phyloP scores from a whole-genome alignment of 1,140 invertebrate species.

The Drosophila pallidifrons region DNA sequence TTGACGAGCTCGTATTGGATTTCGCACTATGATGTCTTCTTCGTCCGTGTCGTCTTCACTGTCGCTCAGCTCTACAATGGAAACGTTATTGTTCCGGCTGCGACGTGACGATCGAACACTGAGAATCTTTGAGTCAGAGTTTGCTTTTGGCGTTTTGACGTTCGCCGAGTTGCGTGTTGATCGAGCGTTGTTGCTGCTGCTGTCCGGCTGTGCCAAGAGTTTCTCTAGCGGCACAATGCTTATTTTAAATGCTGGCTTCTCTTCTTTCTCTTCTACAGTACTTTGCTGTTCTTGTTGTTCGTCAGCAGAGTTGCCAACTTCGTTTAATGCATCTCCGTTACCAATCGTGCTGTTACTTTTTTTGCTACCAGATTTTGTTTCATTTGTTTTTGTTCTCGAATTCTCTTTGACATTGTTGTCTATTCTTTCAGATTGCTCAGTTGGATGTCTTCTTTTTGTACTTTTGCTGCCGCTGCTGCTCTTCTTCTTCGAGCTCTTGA shows the following conservation, averaged over 20 bases:
- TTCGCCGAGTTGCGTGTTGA: constrained; percentile 11
- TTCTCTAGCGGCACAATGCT: constrained; percentile 78
- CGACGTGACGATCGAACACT: constrained; percentile 25
- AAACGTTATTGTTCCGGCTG: constrained; percentile 53
- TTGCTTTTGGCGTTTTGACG: constrained; percentile 6
- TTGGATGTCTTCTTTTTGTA: constrained; percentile 11
- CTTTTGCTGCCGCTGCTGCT: constrained; percentile 17
- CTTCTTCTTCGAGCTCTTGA: constrained; percentile 12
- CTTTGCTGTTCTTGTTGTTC: not conserved
- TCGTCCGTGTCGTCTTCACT: constrained; percentile 39
- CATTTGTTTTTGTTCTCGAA: constrained; percentile 20
- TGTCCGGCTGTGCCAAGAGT: constrained; percentile 64
- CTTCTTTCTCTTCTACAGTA: constrained; percentile 3
- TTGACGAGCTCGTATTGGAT: not conserved
- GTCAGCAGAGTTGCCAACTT: constrained; percentile 24
- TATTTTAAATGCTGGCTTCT: constrained; percentile 64
- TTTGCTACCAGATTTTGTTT: constrained; percentile 6
- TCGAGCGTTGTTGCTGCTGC: not conserved
- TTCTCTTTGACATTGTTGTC: constrained; percentile 51
- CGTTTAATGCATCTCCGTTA: constrained; percentile 27
- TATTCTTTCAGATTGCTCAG: constrained; percentile 7
- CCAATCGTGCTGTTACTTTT: constrained; percentile 9
- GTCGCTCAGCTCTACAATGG: constrained; percentile 70
- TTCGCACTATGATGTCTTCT: constrained; percentile 5
- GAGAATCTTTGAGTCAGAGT: constrained; percentile 7